Base-by-base conservation (phyloP, 2,797 vertebrate species). In the Distichodus sexfasciatus region DNA sequence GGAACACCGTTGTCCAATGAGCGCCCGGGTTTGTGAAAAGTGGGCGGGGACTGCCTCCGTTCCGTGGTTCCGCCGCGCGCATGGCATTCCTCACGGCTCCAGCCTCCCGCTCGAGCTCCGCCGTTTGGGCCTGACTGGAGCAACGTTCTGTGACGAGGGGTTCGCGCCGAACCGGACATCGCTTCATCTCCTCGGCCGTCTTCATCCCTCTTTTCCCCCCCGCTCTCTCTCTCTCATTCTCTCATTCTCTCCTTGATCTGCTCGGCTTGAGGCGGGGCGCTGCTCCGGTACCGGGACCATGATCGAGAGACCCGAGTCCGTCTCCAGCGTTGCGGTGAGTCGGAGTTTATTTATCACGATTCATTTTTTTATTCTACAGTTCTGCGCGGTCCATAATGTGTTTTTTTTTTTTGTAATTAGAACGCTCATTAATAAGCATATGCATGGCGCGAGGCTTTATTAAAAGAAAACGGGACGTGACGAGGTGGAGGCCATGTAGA, bases 251-350 rank as follows among this genome's bases (percentile, higher is more conserved):
- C 48, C 74, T 68, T 73, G 79, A 80, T 82, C 75, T 75, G 73
- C 74, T 79, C 69, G 66, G 19, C 58, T 57, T 63, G 74, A 71
- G 75, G 72, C 86, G 79, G 83, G 86, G 82, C 85, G 86, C 83
- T 83, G 86, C 65, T 71, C 74, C 62, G 51, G 76, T 61, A 86
- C 84, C 53, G n/a, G n/a, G n/a, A 86, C 84, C 28, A 91, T 92
- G 90, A 90, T 92, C 80, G 90, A 92, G 81, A 84, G 89, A 87
- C 87, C 91, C 79, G 91, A 92, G 54, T 83, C 88, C 53, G 84
- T 90, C 82, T 82, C 88, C 72, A 89, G 88, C 85, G 90, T 91
- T 82, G 89, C 91, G 81, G 91, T 92, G 84, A 91, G 91, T 91
- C 28, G 2, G 12, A 12, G 26, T 57, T 9, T 14, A 1, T 21